Conservation (phyloP, 2,113 vertebrate genomes). For the Charadrius vociferus region DNA sequence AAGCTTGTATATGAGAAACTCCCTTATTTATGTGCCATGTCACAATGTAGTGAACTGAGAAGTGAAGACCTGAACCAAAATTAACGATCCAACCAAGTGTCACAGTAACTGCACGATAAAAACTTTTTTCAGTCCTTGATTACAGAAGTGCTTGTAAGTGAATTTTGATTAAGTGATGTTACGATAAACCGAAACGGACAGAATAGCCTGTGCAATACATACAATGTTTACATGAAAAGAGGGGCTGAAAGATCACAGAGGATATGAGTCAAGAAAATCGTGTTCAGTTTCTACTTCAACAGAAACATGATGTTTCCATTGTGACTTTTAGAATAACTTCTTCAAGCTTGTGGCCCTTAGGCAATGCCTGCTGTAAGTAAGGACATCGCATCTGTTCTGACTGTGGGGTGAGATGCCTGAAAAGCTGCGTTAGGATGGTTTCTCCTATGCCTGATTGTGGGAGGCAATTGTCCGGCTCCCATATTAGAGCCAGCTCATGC, state of each 20-base stretch:
- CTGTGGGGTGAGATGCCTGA: background rate
- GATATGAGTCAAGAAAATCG: background rate
- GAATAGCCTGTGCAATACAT: background rate
- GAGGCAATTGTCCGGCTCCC: background rate
- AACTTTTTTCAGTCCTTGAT: background rate
- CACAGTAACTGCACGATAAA: background rate
- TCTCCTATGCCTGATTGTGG: background rate
- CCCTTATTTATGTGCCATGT: background rate
- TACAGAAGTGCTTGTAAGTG: background rate
- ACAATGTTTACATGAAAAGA: background rate
- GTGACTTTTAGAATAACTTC: background rate
- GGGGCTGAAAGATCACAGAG: background rate
- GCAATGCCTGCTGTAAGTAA: background rate
- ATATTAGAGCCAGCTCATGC: background rate
- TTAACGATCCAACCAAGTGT: background rate
- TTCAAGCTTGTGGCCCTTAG: background rate
- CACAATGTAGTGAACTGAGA: background rate
- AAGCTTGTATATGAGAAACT: background rate
- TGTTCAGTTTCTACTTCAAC: background rate
- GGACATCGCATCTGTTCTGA: background rate
- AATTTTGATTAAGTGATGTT: background rate
- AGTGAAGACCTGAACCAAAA: background rate
- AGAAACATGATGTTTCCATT: background rate
- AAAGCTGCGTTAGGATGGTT: background rate
- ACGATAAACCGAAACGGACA: background rate